These are phyloP conservation scores for Microchirus variegatus DNA, from an alignment of 2,797 vertebrate species.

Conservation along the genomic window DNA sequence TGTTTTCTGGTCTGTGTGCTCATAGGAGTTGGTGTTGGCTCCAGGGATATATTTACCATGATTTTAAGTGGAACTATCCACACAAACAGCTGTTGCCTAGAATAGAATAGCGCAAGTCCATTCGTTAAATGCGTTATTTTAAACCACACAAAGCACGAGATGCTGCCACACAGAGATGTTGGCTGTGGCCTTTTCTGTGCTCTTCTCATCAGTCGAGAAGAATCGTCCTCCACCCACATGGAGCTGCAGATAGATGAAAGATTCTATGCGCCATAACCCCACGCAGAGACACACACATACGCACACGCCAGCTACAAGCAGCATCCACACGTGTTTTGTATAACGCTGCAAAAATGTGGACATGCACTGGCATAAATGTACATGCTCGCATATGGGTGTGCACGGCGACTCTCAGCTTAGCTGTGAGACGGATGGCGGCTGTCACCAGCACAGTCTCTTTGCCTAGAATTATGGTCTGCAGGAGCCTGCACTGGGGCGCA, in stretches of 20 bases:
- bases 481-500: conserved; percentile 53
- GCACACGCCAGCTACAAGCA: too few relatives aligned
- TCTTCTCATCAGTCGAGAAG: conserved; percentile 3
- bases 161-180: neutral
- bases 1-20: too few relatives aligned
- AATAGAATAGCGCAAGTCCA: neutral
- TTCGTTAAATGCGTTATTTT: too few relatives aligned
- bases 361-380: conserved; percentile 11
- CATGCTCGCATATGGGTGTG: neutral
- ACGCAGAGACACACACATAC: conserved; percentile 1
- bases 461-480: conserved; percentile 64
- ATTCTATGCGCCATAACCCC: conserved; percentile 1
- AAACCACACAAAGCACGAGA: too few relatives aligned
- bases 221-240: conserved; percentile 1
- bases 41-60: too few relatives aligned
- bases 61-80: too few relatives aligned
- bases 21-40: too few relatives aligned
- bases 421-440: conserved; percentile 60
- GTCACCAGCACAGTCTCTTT: conserved; percentile 47
- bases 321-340: neutral
- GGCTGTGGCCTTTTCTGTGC: neutral
- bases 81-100: neutral
- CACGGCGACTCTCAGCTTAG: conserved; percentile 17
- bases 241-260: neutral
- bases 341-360: conserved; percentile 10